Evolutionary conservation across 23 tunicate genomes (phyloP), one percentile per base, ranked within the genome.

Genomic region (Ciona savignyi): DNA sequence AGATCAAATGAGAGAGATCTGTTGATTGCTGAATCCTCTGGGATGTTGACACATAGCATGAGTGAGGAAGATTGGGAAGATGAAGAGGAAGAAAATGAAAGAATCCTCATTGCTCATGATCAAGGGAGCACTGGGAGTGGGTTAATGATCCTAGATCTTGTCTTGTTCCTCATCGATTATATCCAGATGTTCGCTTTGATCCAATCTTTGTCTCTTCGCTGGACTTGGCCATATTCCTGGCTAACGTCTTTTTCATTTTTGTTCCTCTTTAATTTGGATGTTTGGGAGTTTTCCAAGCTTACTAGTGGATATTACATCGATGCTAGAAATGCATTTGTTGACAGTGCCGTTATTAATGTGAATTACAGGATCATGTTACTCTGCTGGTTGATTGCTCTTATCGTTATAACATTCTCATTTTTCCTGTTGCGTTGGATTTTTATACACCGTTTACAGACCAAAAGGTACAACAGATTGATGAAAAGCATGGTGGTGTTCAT

Each of bases 201-300:
- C 15, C 77, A 68, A 56, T 90, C 97, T n/a, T 33, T 90, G 24
- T 80, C 86, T 35, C 77, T 90, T 48, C 51, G 97, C 33, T 90
- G 90, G 97, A 63, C 97, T 64, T 90, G 97, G 97, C 97, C 97
- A 31, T 32, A 70, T n/a, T 63, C 83, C 30, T 90, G 90, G 90
- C 69, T 74, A n/a, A 78, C 25, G 62, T 9, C 73, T 0, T 60
- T 78, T 27, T 72, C 85, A 4, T 90, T 90, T 81, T 22, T 90
- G 65, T 90, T 90, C 60, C 51, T 90, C 32, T 83, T 90, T 56
- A 84, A 90, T 60, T 35, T 90, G 72, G 97, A 90, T 33, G n/a
- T 84, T 31, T 90, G 97, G 97, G 97, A 90, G 60, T 32, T 90
- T 61, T 64, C 77, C 22, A 90, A 90, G 74, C 28, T 80, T 34